These are phyloP conservation scores for Branchellion lobata DNA, from an alignment of 2,888 invertebrate genomes.

Conservation along the genomic window DNA sequence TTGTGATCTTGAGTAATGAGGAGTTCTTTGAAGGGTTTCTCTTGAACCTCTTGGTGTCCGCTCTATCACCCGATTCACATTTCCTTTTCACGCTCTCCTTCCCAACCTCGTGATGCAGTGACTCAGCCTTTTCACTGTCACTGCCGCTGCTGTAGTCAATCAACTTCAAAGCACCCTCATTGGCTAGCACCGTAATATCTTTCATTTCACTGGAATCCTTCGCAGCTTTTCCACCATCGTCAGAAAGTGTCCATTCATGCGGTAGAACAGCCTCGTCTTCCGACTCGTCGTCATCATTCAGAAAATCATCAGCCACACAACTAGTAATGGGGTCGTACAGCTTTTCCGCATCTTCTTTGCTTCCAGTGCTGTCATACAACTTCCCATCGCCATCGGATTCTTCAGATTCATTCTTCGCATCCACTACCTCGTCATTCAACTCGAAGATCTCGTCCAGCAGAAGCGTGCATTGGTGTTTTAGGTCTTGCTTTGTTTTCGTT, in stretches of 20 bases:
- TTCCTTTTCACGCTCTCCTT: neutral
- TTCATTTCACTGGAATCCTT: neutral
- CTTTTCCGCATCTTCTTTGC: neutral
- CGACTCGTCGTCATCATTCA: neutral
- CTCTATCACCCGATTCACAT: neutral
- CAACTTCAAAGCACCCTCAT: neutral
- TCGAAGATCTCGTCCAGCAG: neutral
- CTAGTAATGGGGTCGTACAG: neutral
- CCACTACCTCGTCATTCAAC: neutral
- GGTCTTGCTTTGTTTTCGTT: neutral
- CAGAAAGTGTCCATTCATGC: no score
- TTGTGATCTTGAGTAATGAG: no score
- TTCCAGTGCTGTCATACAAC: neutral
- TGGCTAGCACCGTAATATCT: no score
- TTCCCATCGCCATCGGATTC: no score
- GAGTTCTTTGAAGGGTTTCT: no score
- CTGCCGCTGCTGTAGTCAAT: conserved; percentile 1
- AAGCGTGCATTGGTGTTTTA: neutral
- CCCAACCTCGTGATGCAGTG: neutral
- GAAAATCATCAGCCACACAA: neutral
- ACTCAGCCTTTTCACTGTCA: neutral
- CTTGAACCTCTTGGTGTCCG: neutral
- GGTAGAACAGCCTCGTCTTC: neutral
- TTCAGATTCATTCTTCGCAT: neutral
- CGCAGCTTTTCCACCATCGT: neutral